Evolutionary conservation across 2,888 invertebrate species (phyloP).

Genomic region (Ypsolopha sequella): DNA sequence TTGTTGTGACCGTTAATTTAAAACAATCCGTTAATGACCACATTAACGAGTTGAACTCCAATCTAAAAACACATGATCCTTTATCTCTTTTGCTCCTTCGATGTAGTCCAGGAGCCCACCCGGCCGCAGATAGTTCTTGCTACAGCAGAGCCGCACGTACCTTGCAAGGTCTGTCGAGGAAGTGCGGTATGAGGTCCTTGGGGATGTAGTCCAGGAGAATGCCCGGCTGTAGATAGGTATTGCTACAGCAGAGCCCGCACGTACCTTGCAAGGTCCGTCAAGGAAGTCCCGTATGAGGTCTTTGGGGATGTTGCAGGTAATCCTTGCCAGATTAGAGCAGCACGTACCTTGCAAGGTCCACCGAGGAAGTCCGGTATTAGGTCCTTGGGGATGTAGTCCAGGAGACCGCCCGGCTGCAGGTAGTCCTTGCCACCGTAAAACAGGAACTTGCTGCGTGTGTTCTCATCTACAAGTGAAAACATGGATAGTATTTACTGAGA

Average conservation of each 20-base stretch:
- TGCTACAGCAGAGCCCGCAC: background rate
- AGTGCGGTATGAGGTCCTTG: background rate
- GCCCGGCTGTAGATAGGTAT: no score
- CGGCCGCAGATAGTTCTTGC: slow-evolving; percentile 84
- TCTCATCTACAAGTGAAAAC: slow-evolving; percentile 77
- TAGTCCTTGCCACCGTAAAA: slow-evolving; percentile 93
- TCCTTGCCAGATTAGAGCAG: no score
- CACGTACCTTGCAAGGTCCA: slow-evolving; percentile 83
- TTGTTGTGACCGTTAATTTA: no score
- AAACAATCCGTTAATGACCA: no score
- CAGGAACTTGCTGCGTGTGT: slow-evolving; percentile 91
- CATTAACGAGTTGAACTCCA: no score
- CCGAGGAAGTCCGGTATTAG: slow-evolving; percentile 93
- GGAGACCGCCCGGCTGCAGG: slow-evolving; percentile 82
- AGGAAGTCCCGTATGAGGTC: background rate
- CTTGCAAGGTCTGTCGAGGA: background rate
- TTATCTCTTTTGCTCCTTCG: background rate
- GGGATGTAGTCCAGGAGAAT: no score
- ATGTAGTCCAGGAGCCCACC: slow-evolving; percentile 90
- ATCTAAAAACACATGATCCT: no score
- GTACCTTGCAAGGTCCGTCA: background rate
- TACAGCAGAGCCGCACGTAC: slow-evolving; percentile 80
- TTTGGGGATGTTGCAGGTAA: no score
- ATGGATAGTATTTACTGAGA: background rate
- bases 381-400: slow-evolving; percentile 87